Evolutionary conservation across 2,113 vertebrate species (phyloP), one percentile per base, ranked within the genome.

Genomic region (Isurus oxyrinchus): DNA sequence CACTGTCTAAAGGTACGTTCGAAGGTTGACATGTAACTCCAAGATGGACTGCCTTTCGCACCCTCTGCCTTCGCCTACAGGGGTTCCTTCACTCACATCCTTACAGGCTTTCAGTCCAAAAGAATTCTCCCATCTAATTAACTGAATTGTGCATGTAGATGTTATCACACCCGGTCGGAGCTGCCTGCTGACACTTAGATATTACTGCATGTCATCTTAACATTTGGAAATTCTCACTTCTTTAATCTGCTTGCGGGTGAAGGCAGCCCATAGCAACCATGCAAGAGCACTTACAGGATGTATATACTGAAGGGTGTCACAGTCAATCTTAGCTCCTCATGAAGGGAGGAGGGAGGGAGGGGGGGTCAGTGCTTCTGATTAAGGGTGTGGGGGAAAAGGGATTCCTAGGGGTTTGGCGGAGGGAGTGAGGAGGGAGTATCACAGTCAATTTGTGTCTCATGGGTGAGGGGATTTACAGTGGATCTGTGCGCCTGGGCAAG

Each of bases 61-160:
- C 1, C 53, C 21, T 27, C 86, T 88, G 49, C 53, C 87, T 90
- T 90, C n/a, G 19, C 31, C 35, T 63, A 57, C 59, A 94, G 90
- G n/a, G 61, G 59, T 66, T 10, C 59, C 35, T 94, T 63, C 59
- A 63, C 57, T 94, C 61, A 63, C 35, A 94, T 44, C 90, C 90
- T 94, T 63, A 19, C 35, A 1, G 63, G 59, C 59, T 8, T 66
- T 94, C 59, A 44, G 59, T 63, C 59, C 90, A 66, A 94, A 49
- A 94, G 59, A 66, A 94, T 63, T 94, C 90, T 94, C 35, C 35
- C 90, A 94, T 94, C 90, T 94, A 94, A 94, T 40, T 94, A 63
- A 94, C 57, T 8, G 90, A 94, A 63, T 94, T 63, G 59, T 94
- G 90, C 90, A 25, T 44, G 59, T 94, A 63, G 59, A 94, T 40